Percentiles rank a stretch among this genome's conserved stretches.
Conservation (phyloP, 1,140 invertebrate species). For the Leptinotarsa lineolata region DNA sequence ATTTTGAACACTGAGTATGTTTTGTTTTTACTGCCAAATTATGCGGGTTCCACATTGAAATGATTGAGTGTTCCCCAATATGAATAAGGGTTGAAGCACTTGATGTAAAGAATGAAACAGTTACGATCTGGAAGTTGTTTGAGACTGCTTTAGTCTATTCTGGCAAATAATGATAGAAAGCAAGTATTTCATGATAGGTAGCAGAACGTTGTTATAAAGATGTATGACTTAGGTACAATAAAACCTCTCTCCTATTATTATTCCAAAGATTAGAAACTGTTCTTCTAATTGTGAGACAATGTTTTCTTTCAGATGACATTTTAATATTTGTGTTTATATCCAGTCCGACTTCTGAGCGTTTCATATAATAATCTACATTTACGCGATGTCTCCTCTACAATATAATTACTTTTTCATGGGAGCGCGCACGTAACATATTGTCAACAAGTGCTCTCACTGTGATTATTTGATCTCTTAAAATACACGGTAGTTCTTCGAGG, state of each 20-base stretch:
- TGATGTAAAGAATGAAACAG: too few species aligned
- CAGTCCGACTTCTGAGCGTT: constrained; percentile 17
- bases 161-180: too few species aligned
- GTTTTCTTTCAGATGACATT: constrained; percentile 26
- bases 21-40: too few species aligned
- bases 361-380: constrained; percentile 25
- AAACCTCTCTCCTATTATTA: background rate
- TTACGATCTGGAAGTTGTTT: too few species aligned
- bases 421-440: constrained; percentile 25
- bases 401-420: constrained; percentile 28
- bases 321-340: constrained; percentile 27
- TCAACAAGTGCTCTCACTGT: constrained; percentile 15
- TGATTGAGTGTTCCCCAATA: too few species aligned
- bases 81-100: too few species aligned
- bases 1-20: too few species aligned
- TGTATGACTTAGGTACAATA: too few species aligned
- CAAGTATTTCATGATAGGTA: too few species aligned
- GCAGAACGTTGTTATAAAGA: too few species aligned
- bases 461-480: constrained; percentile 23
- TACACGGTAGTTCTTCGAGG: constrained; percentile 12
- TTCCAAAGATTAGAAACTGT: constrained; percentile 16
- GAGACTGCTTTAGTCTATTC: too few species aligned
- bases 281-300: constrained; percentile 21
- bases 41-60: too few species aligned
- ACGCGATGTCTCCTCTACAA: constrained; percentile 12